Evolutionary conservation across 2,113 vertebrate genomes (phyloP).

Genomic region (Malaclemys terrapin): DNA sequence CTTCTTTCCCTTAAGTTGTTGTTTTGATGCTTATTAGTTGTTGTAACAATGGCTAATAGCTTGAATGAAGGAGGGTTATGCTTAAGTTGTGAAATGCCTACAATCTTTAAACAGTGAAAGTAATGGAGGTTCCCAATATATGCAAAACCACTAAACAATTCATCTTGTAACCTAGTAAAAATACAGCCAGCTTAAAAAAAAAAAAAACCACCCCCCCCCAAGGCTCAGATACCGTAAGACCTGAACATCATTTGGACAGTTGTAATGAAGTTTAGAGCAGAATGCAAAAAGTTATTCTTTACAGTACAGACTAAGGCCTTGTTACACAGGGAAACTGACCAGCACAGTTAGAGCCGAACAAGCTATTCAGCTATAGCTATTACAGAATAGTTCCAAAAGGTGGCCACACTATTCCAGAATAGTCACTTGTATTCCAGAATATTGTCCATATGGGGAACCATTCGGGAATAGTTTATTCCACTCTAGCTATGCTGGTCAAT

Average conservation of each 20-base stretch:
- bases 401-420: not conserved
- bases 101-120: not conserved
- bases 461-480: not conserved
- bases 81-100: not conserved
- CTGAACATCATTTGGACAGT: not conserved
- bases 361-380: not conserved
- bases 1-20: not conserved
- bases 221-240: not conserved
- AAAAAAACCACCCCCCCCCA: too few species aligned
- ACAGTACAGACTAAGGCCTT: conserved; percentile 7
- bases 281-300: conserved; percentile 19
- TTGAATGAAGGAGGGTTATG: not conserved
- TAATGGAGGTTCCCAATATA: not conserved
- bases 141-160: not conserved
- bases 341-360: not conserved
- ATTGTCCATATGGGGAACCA: not conserved
- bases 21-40: not conserved
- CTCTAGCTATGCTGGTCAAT: not conserved
- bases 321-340: not conserved
- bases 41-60: not conserved
- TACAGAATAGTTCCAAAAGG: conserved; percentile 4
- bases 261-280: not conserved
- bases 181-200: not conserved
- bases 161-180: not conserved
- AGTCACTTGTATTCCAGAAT: not conserved